Percentiles rank a stretch among this genome's conserved stretches.
phyloP scores from a whole-genome alignment of 2,888 invertebrate genomes.

The Pecten maximus region DNA sequence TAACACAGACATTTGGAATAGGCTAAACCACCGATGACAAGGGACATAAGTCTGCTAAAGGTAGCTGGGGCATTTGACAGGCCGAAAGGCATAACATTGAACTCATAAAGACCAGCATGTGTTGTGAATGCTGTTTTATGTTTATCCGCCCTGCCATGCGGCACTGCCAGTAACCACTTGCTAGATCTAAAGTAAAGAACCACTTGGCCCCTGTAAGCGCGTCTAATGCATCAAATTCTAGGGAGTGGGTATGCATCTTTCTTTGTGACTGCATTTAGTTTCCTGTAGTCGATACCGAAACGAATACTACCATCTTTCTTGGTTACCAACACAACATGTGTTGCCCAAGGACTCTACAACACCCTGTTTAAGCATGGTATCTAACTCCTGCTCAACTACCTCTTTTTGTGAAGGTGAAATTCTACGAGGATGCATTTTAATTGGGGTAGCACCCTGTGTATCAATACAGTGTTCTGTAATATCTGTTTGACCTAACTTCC shows the following conservation, averaged over 20 bases:
- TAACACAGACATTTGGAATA: no score
- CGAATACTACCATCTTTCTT: slow-evolving; percentile 42
- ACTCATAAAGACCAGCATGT: no score
- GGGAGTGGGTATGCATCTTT: slow-evolving; percentile 45
- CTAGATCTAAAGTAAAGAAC: no score
- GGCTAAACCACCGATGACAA: no score
- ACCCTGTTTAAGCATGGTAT: slow-evolving; percentile 39
- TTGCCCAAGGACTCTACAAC: slow-evolving; percentile 44
- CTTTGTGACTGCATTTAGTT: slow-evolving; percentile 5
- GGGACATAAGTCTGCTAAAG: no score
- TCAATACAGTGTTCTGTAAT: slow-evolving; percentile 44
- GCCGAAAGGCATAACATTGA: no score
- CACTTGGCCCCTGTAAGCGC: slow-evolving; percentile 38
- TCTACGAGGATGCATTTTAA: slow-evolving; percentile 44
- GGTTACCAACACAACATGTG: slow-evolving; percentile 39
- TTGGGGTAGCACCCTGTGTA: slow-evolving; percentile 38
- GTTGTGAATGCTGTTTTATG: no score
- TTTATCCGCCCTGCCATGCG: no score
- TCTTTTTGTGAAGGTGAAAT: slow-evolving; percentile 35
- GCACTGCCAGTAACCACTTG: no score
- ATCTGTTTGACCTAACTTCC: slow-evolving; percentile 42
- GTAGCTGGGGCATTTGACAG: no score
- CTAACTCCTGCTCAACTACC: slow-evolving; percentile 42
- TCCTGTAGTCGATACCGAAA: slow-evolving; percentile 35
- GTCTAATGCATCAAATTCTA: slow-evolving; percentile 41